Evolutionary conservation across 2,113 vertebrate genomes (phyloP).

Genomic region (Bujurquina vittata): DNA sequence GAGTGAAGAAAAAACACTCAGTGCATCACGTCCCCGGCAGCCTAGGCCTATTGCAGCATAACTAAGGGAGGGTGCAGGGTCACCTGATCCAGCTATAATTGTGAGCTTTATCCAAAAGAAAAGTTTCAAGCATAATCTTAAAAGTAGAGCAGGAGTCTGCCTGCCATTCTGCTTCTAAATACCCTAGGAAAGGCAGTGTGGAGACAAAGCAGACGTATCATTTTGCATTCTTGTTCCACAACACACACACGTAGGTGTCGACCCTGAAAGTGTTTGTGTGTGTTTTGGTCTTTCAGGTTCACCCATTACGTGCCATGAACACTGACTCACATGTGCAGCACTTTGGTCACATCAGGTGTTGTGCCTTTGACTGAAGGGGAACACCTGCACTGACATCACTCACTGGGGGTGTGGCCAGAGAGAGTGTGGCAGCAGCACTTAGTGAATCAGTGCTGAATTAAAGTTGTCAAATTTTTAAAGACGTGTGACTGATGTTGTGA

Average conservation of each 20-base stretch:
- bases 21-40: no score
- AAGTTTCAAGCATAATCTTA: no score
- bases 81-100: no score
- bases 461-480: background rate
- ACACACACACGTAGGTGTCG: background rate
- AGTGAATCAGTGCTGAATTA: background rate
- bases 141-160: no score
- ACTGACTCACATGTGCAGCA: background rate
- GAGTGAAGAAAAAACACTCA: no score
- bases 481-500: background rate
- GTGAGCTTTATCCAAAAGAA: no score
- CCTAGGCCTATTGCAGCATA: no score
- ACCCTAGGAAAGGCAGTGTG: background rate
- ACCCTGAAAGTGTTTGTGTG: background rate
- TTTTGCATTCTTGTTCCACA: background rate
- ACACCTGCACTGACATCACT: constrained; percentile 49
- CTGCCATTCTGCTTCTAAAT: no score
- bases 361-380: background rate
- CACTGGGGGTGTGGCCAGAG: background rate
- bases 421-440: background rate
- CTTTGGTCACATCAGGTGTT: constrained; percentile 25
- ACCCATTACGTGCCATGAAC: background rate
- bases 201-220: background rate
- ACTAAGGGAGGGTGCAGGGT: no score
- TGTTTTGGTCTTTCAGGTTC: background rate